Percentiles rank a stretch among this genome's conserved stretches.
Evolutionary conservation across 1,140 invertebrate genomes (phyloP).

Genomic region (Sycophaga agraensis): DNA sequence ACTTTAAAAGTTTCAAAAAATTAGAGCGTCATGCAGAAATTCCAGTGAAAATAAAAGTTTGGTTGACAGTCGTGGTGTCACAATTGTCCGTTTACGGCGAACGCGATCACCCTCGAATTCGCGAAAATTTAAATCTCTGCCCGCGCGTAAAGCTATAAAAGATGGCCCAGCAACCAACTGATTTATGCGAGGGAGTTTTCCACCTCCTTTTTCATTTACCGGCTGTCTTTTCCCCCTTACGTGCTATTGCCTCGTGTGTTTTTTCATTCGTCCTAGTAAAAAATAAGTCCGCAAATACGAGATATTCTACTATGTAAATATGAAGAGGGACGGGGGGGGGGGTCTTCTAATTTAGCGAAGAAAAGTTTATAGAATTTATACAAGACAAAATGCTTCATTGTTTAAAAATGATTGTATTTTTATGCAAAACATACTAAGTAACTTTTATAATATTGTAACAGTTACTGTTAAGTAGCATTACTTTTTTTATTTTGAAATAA

Average conservation of each 20-base stretch:
- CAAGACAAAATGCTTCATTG: too few species aligned
- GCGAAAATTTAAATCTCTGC: conserved; percentile 11
- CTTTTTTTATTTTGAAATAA: too few species aligned
- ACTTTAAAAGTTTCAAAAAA: too few species aligned
- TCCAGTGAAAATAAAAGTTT: neutral
- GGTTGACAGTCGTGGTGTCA: neutral
- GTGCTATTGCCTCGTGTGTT: neutral
- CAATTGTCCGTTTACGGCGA: neutral
- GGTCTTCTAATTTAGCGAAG: too few species aligned
- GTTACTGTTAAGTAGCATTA: too few species aligned
- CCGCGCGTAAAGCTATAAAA: neutral
- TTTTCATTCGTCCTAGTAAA: neutral
- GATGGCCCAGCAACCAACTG: neutral
- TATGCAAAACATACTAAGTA: too few species aligned
- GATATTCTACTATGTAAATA: too few species aligned
- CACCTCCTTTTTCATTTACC: conserved; percentile 7
- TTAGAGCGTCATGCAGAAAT: too few species aligned
- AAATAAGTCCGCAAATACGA: neutral
- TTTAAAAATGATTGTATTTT: too few species aligned
- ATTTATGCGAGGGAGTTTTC: conserved; percentile 12
- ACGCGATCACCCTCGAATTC: neutral
- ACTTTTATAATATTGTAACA: too few species aligned
- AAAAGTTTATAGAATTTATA: too few species aligned
- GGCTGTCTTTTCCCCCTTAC: neutral
- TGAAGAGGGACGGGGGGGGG: too few species aligned